Evolutionary conservation across 2,797 vertebrate genomes (phyloP), one percentile per base, ranked within the genome.

Genomic region (Rhinichthys osculus): DNA sequence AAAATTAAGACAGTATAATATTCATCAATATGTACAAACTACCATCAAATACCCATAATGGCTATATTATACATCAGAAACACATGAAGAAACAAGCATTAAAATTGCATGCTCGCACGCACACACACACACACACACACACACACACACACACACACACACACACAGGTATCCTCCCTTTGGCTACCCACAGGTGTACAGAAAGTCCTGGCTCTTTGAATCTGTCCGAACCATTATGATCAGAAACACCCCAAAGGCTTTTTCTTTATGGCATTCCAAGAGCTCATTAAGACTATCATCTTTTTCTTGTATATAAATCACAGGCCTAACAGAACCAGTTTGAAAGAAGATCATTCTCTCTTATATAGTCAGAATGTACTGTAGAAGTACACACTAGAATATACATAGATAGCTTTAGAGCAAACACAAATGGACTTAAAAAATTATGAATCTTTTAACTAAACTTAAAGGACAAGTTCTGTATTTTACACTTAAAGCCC

Each of bases 101-200:
- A 11, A 27, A 76, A 67, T 30, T 30, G 33, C 72, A 76, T 11
- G 42, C 76, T 47, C 13, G 21, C 21, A 3, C 7, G 0, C 81
- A 35, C 9, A 17, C 54, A n/a, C 10, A 33, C 50, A 40, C n/a
- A 50, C 7, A 50, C 27, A 70, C 79, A 27, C 40, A 35, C 30
- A 52, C 27, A 80, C 78, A 47, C 81, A 35, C 9, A 23, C 82
- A 74, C 42, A 4, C 10, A 0, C 81, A 33, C 8, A 23, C 40
- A 74, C 57, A 66, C 54, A 76, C 9, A 38, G 21, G 21, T 66
- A 59, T 42, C 59, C 59, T 52, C 73, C 73, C 62, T 77, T 77
- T 84, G 82, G 82, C 82, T 77, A 64, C 16, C 33, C 82, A 77
- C 72, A 84, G 82, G 82, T 84, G 82, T 77, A 84, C 82, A 77